Base-by-base conservation (phyloP, 2,888 invertebrate genomes). In the Crocallis elinguaria region DNA sequence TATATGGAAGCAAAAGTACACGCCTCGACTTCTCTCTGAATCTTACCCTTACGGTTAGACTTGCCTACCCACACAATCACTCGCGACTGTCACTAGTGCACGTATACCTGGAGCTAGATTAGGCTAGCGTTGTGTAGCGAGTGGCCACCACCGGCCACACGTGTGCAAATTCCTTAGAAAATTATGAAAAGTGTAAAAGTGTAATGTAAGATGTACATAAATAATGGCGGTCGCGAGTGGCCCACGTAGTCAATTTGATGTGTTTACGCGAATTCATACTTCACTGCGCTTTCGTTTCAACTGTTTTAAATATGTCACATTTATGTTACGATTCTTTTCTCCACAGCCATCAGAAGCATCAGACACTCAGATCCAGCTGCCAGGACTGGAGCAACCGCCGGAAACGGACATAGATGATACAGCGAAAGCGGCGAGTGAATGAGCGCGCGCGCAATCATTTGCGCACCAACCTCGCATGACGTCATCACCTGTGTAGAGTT, bases 301-400 rank as follows among this genome's bases (percentile, higher is more conserved):
- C 23, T 23, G 23, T 5, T n/a, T n/a, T n/a, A 25, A 25, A 8
- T n/a, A 3, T 3, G 7, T 9, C 0, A 25, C n/a, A 25, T n/a
- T 9, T n/a, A 7, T 3, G n/a, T 9, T 23, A 17, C 36, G 25
- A 57, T 36, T 42, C 53, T 49, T 59, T 50, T 45, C 41, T 55
- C 52, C 21, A 4, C 90, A 95, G 95, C 95, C 95, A 9, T 95
- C 95, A 5, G 95, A 95, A 88, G 95, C 95, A n/a, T 94, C 95
- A 2, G 95, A 95, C 69, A 95, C 96, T 12, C 94, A 95, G 82
- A 95, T 96, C 69, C 94, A 94, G 74, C 89, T 96, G 62, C 95
- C 95, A 11, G 95, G 95, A 17, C 87, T 96, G 57, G 95, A 86
- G 57, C 84, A 86, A 32, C 75, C 87, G 0, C 86, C 82, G 1